phyloP scores from a whole-genome alignment of 2,113 vertebrate genomes.

The Cheilinus undulatus region DNA sequence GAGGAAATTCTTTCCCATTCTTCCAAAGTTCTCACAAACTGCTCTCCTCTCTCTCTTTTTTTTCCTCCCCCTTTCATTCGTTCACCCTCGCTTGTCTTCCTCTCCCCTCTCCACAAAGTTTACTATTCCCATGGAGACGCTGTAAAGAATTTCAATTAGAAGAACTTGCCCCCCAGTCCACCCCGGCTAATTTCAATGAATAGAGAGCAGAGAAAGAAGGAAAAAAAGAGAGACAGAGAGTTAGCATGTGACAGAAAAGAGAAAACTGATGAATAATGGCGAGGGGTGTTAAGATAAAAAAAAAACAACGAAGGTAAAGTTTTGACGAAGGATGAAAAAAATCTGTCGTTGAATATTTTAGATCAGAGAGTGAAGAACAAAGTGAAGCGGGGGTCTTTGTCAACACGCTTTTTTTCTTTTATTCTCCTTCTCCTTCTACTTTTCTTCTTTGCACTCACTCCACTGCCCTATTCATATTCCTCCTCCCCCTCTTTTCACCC shows the following conservation, averaged over 20 bases:
- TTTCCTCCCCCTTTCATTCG: constrained; percentile 41
- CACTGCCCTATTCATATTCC: constrained; percentile 74
- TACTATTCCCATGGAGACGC: constrained; percentile 82
- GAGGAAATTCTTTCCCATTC: constrained; percentile 56
- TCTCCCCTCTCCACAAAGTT: constrained; percentile 79
- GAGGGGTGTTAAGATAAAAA: constrained; percentile 5
- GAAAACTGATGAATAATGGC: constrained; percentile 32
- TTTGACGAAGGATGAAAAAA: constrained; percentile 55
- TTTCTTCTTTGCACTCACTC: constrained; percentile 70
- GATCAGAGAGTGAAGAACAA: constrained; percentile 54
- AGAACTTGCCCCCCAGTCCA: constrained; percentile 36
- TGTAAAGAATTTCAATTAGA: constrained; percentile 85
- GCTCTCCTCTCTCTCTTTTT: constrained; percentile 32
- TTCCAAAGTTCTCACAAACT: constrained; percentile 51
- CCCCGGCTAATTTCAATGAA: constrained; percentile 64
- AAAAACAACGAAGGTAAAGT: constrained; percentile 41
- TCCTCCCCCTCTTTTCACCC: constrained; percentile 39
- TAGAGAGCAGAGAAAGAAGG: constrained; percentile 49
- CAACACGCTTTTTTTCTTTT: constrained; percentile 61
- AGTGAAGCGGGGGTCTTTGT: constrained; percentile 70
- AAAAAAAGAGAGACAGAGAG: constrained; percentile 44
- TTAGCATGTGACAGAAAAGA: constrained; percentile 31
- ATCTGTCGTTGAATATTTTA: constrained; percentile 49
- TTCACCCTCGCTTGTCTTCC: constrained; percentile 64
- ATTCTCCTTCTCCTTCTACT: constrained; percentile 63